These are phyloP conservation scores for Branchellion lobata DNA, from an alignment of 2,888 invertebrate species.

Conservation along the genomic window DNA sequence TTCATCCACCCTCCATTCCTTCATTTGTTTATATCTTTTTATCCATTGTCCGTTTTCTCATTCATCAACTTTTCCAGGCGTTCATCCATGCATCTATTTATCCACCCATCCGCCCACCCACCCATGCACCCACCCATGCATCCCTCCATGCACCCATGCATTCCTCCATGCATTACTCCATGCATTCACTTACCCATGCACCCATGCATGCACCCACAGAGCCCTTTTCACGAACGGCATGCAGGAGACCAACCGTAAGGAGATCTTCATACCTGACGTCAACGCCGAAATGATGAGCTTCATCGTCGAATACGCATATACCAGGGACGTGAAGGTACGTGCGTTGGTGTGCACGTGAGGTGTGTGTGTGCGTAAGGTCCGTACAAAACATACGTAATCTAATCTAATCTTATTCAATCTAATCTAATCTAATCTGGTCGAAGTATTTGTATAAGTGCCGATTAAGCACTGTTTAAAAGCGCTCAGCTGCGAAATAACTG, in stretches of 20 bases:
- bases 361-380: too few species aligned
- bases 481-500: too few species aligned
- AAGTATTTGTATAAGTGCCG: too few species aligned
- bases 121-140: too few species aligned
- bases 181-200: neutral
- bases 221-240: conserved; percentile 76
- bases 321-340: conserved; percentile 66
- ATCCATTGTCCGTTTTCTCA: neutral
- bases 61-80: neutral
- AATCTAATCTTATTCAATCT: too few species aligned
- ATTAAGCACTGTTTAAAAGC: too few species aligned
- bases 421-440: too few species aligned
- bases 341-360: conserved; percentile 52
- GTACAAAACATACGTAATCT: too few species aligned
- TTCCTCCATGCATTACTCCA: neutral
- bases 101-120: too few species aligned
- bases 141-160: neutral
- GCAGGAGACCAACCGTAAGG: conserved; percentile 55
- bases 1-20: too few species aligned
- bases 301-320: conserved; percentile 78
- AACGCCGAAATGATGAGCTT: conserved; percentile 73
- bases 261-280: conserved; percentile 67
- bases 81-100: too few species aligned
- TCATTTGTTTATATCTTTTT: neutral
- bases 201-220: neutral